phyloP scores from a whole-genome alignment of 2,113 vertebrate genomes.

The Fulmarus glacialis region DNA sequence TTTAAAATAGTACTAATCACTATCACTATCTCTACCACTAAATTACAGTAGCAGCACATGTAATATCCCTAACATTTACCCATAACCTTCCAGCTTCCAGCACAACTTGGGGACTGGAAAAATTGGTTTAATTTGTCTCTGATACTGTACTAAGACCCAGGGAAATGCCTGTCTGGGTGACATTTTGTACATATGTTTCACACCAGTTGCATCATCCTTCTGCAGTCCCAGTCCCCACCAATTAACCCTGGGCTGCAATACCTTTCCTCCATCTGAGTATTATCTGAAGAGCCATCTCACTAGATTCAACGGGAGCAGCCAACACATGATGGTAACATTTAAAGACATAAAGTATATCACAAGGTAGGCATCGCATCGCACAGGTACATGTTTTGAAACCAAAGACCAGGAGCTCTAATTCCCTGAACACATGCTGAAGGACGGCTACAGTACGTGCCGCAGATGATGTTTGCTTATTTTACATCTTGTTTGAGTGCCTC shows the following conservation, averaged over 20 bases:
- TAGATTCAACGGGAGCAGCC: not conserved
- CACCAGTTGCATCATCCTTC: not conserved
- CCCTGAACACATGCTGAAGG: not conserved
- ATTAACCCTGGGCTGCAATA: not conserved
- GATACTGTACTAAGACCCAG: not conserved
- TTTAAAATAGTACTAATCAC: constrained; percentile 16
- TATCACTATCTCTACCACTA: not conserved
- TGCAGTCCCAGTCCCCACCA: not conserved
- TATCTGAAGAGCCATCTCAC: not conserved
- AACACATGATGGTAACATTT: rapidly evolving
- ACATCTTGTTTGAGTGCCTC: not conserved
- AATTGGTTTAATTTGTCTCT: not conserved
- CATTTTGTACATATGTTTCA: not conserved
- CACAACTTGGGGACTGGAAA: not conserved
- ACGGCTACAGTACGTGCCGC: not conserved
- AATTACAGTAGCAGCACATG: not conserved
- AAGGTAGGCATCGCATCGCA: not conserved
- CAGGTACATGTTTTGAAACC: not conserved
- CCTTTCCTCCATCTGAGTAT: not conserved
- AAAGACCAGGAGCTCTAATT: not conserved
- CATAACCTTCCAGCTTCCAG: not conserved
- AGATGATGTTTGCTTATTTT: not conserved
- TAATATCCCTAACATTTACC: not conserved
- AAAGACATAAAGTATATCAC: not conserved
- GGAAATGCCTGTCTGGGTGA: not conserved